These are phyloP conservation scores for Novumbra hubbsi DNA, from an alignment of 2,797 vertebrate species.

Conservation along the genomic window DNA sequence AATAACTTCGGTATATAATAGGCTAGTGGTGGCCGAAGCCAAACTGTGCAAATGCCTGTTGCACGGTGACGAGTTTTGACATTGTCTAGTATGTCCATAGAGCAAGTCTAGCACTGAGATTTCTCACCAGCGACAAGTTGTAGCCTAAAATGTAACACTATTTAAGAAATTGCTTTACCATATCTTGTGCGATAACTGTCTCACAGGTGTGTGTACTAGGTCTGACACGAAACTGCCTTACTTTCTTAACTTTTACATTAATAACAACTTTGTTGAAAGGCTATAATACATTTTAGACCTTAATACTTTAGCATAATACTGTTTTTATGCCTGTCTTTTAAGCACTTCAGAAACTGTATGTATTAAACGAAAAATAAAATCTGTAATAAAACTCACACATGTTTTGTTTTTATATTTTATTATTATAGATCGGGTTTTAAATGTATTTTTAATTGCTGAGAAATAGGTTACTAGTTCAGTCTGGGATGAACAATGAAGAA, in stretches of 20 bases:
- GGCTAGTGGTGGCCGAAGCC: slow-evolving; percentile 23
- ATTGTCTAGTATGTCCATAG: slow-evolving; percentile 40
- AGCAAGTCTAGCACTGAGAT: slow-evolving; percentile 55
- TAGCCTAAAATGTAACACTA: slow-evolving; percentile 53
- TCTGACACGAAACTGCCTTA: slow-evolving; percentile 68
- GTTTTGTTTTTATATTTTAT: background rate
- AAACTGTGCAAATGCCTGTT: slow-evolving; percentile 28
- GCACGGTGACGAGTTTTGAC: slow-evolving; percentile 30
- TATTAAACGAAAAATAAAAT: slow-evolving; percentile 58
- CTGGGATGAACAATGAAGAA: background rate
- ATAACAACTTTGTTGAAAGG: slow-evolving; percentile 59
- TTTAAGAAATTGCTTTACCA: slow-evolving; percentile 34
- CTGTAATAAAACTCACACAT: slow-evolving; percentile 36
- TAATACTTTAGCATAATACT: slow-evolving; percentile 68
- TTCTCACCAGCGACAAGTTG: slow-evolving; percentile 57
- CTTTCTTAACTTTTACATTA: slow-evolving; percentile 64
- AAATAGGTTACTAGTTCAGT: background rate
- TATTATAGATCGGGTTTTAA: background rate
- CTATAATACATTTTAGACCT: slow-evolving; percentile 56
- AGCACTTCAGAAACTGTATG: slow-evolving; percentile 70
- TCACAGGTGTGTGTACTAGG: slow-evolving; percentile 54
- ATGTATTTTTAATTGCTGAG: background rate
- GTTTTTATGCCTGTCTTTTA: slow-evolving; percentile 71
- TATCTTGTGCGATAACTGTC: slow-evolving; percentile 47
- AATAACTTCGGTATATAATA: slow-evolving; percentile 16